Evolutionary conservation across 30 jellyfish, hydroid and myxozoan genomes (phyloP).

Genomic region (Turritopsis rubra): DNA sequence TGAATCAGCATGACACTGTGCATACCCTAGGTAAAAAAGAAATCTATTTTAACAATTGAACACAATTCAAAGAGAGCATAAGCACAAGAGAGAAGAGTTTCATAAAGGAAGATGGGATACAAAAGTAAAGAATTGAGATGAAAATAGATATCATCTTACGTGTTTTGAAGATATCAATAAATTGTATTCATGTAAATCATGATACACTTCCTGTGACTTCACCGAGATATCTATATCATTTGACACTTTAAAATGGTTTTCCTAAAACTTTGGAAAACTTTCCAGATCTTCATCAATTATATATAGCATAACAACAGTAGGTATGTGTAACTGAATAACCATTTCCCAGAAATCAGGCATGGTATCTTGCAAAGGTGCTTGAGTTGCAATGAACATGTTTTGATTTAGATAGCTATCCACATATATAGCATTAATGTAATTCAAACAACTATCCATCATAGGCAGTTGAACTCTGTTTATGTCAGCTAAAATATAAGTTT

Average conservation of each 20-base stretch:
- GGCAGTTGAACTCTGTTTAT: neutral
- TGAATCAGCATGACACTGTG: neutral
- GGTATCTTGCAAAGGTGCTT: constrained; percentile 48
- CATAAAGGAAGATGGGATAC: too few relatives aligned
- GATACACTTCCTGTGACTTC: neutral
- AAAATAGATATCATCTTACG: too few relatives aligned
- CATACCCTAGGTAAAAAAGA: neutral
- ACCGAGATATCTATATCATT: neutral
- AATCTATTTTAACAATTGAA: neutral
- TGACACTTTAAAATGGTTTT: neutral
- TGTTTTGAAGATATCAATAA: neutral
- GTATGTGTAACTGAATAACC: constrained; percentile 54
- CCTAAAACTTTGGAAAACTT: neutral
- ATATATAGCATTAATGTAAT: constrained; percentile 70
- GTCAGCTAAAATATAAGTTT: neutral
- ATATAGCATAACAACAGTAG: constrained; percentile 58
- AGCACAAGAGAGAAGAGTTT: too few relatives aligned
- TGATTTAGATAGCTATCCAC: constrained; percentile 36
- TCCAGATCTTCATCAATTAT: constrained; percentile 33
- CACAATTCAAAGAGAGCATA: too few relatives aligned
- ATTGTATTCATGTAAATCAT: neutral
- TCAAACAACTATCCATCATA: too few relatives aligned
- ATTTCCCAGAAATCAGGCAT: constrained; percentile 66
- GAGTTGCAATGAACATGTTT: constrained; percentile 62
- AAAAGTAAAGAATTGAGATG: too few relatives aligned